A percentile compares a stretch with the other conserved stretches of the same genome.
These are phyloP conservation scores for Helleia helle DNA, from an alignment of 2,888 invertebrate species.

Conservation along the genomic window DNA sequence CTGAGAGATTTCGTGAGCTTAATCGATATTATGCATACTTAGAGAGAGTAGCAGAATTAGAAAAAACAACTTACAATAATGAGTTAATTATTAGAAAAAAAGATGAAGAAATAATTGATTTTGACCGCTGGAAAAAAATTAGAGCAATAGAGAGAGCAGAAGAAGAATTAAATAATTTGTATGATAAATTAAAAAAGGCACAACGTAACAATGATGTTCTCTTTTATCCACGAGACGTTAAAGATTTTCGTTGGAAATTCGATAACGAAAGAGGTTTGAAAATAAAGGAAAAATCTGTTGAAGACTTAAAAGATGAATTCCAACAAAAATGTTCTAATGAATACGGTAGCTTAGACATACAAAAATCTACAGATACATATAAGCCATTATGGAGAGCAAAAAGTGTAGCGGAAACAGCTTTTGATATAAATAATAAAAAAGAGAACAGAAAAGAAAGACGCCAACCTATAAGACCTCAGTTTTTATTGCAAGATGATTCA, in stretches of 20 bases:
- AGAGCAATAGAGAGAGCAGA: slow-evolving; percentile 86
- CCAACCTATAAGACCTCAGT: slow-evolving; percentile 31
- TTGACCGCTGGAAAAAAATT: slow-evolving; percentile 89
- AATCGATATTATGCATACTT: slow-evolving; percentile 89
- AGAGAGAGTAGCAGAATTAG: slow-evolving; percentile 88
- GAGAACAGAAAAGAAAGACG: slow-evolving; percentile 42
- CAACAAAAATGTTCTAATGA: slow-evolving; percentile 75
- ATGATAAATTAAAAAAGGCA: slow-evolving; percentile 82
- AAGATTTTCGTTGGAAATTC: slow-evolving; percentile 83
- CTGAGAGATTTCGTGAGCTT: slow-evolving; percentile 87
- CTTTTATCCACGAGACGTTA: slow-evolving; percentile 83
- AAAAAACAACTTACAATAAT: slow-evolving; percentile 80
- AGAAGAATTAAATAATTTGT: slow-evolving; percentile 84
- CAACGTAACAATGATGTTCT: slow-evolving; percentile 89
- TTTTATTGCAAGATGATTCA: slow-evolving; percentile 43
- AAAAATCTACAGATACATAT: slow-evolving; percentile 78
- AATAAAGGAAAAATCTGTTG: slow-evolving; percentile 89
- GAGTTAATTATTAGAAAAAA: slow-evolving; percentile 81
- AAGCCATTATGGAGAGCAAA: slow-evolving; percentile 89
- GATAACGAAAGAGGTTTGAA: slow-evolving; percentile 84
- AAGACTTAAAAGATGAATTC: slow-evolving; percentile 86
- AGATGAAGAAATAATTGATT: slow-evolving; percentile 88
- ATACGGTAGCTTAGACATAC: slow-evolving; percentile 54
- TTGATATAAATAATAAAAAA: slow-evolving; percentile 77
- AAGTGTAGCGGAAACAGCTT: slow-evolving; percentile 86